Evolutionary conservation across 2,797 vertebrate species (phyloP).

Genomic region (Enteromius trimaculatus): DNA sequence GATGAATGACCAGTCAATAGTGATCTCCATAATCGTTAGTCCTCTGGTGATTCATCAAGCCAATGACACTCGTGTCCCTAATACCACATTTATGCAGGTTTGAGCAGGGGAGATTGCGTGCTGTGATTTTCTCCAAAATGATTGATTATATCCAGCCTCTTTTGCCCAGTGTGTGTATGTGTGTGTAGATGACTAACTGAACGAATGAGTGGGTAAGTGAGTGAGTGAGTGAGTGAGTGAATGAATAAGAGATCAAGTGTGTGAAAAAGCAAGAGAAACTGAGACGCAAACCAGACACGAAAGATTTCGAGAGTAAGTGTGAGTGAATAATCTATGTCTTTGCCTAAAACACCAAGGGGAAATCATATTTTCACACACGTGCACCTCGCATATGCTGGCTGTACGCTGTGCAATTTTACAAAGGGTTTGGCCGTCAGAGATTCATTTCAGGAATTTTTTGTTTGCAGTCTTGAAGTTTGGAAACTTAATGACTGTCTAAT

Average conservation of each 20-base stretch:
- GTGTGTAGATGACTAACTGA: constrained; percentile 22
- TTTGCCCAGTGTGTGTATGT: constrained; percentile 63
- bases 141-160: constrained; percentile 82
- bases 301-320: constrained; percentile 56
- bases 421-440: neutral
- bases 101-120: constrained; percentile 74
- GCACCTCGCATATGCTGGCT: neutral
- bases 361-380: constrained; percentile 3
- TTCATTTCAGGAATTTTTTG: neutral
- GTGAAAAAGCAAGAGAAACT: constrained; percentile 22
- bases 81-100: constrained; percentile 87
- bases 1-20: constrained; percentile 88
- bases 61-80: constrained; percentile 87
- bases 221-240: constrained; percentile 6
- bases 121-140: constrained; percentile 77
- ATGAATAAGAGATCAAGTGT: constrained; percentile 29
- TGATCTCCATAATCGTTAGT: constrained; percentile 90
- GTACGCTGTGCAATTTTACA: neutral
- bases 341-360: constrained; percentile 77
- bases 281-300: constrained; percentile 21
- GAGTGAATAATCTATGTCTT: constrained; percentile 80
- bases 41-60: constrained; percentile 88
- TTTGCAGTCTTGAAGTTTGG: neutral
- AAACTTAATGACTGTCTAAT: neutral
- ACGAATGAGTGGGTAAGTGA: constrained; percentile 27